Conservation (phyloP, 2,113 vertebrate species). For the Gracilinanus agilis region DNA sequence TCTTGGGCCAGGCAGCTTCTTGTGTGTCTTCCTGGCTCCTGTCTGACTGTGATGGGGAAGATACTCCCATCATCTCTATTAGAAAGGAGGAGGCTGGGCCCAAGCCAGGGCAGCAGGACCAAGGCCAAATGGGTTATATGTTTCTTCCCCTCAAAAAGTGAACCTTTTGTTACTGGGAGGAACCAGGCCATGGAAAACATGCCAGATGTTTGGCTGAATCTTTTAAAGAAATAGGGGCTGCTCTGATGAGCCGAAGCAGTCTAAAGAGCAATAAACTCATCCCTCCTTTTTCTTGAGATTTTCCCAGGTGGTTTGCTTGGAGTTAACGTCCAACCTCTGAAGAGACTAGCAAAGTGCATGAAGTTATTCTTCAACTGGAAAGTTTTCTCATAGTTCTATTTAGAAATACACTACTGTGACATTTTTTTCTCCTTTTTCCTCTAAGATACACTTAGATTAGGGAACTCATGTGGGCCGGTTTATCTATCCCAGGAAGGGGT, state of each 20-base stretch:
- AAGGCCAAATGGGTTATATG: constrained; percentile 46
- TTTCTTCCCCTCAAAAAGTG: constrained; percentile 76
- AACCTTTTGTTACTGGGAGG: constrained; percentile 75
- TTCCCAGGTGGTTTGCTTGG: constrained; percentile 71
- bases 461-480: neutral
- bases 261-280: constrained; percentile 73
- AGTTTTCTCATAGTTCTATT: neutral
- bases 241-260: constrained; percentile 72
- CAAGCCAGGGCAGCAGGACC: constrained; percentile 67
- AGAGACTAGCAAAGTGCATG: neutral
- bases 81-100: neutral
- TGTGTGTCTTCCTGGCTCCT: neutral
- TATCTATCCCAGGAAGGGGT: neutral
- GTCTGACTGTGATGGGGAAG: neutral
- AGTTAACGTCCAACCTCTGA: neutral
- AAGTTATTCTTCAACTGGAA: constrained; percentile 6
- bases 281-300: constrained; percentile 51
- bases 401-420: neutral
- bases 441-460: neutral
- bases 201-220: constrained; percentile 73
- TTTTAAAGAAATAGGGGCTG: constrained; percentile 75
- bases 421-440: neutral
- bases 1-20: neutral
- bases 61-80: neutral
- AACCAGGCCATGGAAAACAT: constrained; percentile 73